Evolutionary conservation across 2,113 vertebrate genomes (phyloP).

Genomic region (Eptesicus fuscus): DNA sequence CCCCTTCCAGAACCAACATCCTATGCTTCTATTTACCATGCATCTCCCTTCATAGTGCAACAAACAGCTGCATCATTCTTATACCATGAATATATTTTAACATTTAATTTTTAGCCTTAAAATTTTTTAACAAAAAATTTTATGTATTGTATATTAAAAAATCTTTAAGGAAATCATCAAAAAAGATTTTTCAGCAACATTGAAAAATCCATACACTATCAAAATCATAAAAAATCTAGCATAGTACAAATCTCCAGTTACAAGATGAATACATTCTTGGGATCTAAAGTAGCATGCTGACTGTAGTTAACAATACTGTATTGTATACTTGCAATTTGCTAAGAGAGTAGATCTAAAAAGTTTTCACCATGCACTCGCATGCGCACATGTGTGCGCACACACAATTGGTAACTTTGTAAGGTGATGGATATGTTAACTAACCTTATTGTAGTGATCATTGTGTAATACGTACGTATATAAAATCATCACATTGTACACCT

Average conservation of each 20-base stretch:
- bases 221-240: not conserved
- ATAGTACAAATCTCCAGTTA: not conserved
- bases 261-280: not conserved
- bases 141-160: not conserved
- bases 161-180: not conserved
- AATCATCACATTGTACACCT: not conserved
- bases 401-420: not conserved
- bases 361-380: not conserved
- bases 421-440: not conserved
- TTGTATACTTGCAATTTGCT: not conserved
- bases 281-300: not conserved
- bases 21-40: not conserved
- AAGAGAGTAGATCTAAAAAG: not conserved
- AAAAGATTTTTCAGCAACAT: not conserved
- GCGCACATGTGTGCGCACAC: too few species aligned
- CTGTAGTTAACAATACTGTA: not conserved
- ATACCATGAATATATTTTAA: not conserved
- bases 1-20: not conserved
- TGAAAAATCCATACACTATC: not conserved
- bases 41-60: not conserved
- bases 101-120: not conserved
- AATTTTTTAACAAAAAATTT: not conserved
- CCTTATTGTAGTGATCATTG: not conserved
- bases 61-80: not conserved
- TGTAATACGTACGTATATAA: not conserved